Base-by-base conservation (phyloP, 2,888 invertebrate species). In the Smittia sp. region DNA sequence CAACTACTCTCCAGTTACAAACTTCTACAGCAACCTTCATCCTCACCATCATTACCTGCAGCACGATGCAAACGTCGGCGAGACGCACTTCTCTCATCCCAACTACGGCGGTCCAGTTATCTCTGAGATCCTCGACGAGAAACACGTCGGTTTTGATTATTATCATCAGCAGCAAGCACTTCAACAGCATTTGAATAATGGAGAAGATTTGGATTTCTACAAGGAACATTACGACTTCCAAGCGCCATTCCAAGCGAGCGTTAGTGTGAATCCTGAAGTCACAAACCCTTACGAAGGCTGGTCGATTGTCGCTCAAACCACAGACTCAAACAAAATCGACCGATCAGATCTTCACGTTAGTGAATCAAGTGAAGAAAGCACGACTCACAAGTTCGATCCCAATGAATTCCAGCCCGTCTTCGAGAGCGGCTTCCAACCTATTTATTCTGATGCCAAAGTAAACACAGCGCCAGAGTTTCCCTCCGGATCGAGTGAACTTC, bases 231-330 rank as follows among this genome's bases (percentile, higher is more conserved):
- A 74, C 54, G 87, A 86, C 75, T 89, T 89, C 76, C 87, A 88
- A 84, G 89, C 89, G 0, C 89, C 89, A 0, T 89, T 89, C 77
- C 86, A 88, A 63, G 89, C 90, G 0, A 89, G 89, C 77, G 83
- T 86, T 0, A 88, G 86, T 74, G 81, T 88, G 1, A 87, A 86
- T 75, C 63, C 63, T n/a, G 77, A 77, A 0, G 83, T 85, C 0
- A 83, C 84, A 15, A 83, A 85, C 24, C 79, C 82, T 0, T 83
- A 83, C 27, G 86, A 87, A 77, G 88, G 88, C 13, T 89, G 89
- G 89, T 86, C 86, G 62, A 86, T 88, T 9, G 84, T 87, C 1
- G 80, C 81, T 1, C 75, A 11, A 70, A 20, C 79, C 6, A 80
- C 78, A 74, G 79, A 80, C 39, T 81, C 82, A 74, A 80, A 81